A percentile compares a stretch with the other conserved stretches of the same genome.
These are phyloP conservation scores for Laticauda colubrina DNA, from an alignment of 2,113 vertebrate genomes.

Conservation along the genomic window DNA sequence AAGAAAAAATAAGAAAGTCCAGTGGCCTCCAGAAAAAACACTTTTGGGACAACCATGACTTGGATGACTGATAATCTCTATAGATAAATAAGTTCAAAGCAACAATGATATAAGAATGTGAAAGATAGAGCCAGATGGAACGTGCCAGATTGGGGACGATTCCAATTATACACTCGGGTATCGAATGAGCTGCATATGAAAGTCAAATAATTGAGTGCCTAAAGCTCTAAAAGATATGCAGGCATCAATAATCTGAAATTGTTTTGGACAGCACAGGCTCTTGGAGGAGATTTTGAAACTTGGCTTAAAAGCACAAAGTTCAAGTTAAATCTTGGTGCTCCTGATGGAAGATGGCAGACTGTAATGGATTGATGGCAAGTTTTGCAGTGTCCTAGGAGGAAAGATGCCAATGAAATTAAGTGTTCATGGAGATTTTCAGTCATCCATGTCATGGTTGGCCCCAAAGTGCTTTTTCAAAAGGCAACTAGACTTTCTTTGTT, in stretches of 20 bases:
- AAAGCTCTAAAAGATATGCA: not conserved
- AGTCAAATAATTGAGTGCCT: not conserved
- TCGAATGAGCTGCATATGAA: not conserved
- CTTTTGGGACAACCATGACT: too few species aligned
- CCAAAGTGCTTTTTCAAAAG: not conserved
- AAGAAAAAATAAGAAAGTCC: too few species aligned
- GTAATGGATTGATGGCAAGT: not conserved
- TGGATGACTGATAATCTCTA: too few species aligned
- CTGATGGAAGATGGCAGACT: not conserved
- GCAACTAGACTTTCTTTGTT: not conserved
- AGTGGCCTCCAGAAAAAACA: too few species aligned
- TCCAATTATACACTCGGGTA: not conserved
- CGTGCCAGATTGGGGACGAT: not conserved
- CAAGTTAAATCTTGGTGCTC: not conserved
- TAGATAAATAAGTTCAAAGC: not conserved
- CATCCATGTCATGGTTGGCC: not conserved
- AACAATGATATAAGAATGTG: not conserved
- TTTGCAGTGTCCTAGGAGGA: not conserved
- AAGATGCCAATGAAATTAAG: not conserved
- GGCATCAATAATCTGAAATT: not conserved
- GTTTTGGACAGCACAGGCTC: not conserved
- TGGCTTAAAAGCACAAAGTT: not conserved
- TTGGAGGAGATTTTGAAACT: not conserved
- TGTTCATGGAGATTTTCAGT: not conserved
- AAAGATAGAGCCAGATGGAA: not conserved